phyloP scores from a whole-genome alignment of 2,797 vertebrate genomes.

The Scleropages formosus region DNA sequence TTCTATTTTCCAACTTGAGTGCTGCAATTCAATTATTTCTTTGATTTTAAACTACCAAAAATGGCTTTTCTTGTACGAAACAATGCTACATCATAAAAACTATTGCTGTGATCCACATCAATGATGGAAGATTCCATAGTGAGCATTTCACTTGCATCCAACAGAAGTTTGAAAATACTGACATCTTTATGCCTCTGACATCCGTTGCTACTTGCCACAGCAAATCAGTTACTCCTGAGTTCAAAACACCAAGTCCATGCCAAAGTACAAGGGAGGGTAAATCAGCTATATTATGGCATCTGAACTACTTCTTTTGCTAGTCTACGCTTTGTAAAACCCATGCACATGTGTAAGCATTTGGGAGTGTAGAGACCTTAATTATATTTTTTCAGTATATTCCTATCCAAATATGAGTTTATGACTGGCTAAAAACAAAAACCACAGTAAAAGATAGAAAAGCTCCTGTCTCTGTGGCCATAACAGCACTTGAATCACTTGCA shows the following conservation, averaged over 20 bases:
- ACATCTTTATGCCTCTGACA: neutral
- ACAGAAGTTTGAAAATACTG: neutral
- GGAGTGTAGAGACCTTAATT: neutral
- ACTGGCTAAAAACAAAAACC: neutral
- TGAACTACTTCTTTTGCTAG: conserved; percentile 59
- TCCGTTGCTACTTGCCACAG: conserved; percentile 5
- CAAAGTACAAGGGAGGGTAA: conserved; percentile 47
- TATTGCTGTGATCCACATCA: no score
- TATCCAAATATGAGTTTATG: neutral
- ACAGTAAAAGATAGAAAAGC: neutral
- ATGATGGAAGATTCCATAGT: no score
- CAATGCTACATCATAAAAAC: no score
- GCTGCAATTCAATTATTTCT: no score
- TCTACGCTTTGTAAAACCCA: neutral
- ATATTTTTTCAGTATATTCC: neutral
- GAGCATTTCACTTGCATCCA: neutral
- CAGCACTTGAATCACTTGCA: neutral
- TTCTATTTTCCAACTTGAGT: no score
- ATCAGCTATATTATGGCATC: conserved; percentile 61
- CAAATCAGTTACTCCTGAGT: neutral
- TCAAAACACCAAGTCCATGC: neutral
- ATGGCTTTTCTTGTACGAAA: no score
- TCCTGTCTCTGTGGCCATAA: conserved; percentile 33
- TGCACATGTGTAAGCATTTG: neutral
- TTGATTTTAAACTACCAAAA: no score